Base-by-base conservation (phyloP, 2,888 invertebrate species). In the Morpho achilles region DNA sequence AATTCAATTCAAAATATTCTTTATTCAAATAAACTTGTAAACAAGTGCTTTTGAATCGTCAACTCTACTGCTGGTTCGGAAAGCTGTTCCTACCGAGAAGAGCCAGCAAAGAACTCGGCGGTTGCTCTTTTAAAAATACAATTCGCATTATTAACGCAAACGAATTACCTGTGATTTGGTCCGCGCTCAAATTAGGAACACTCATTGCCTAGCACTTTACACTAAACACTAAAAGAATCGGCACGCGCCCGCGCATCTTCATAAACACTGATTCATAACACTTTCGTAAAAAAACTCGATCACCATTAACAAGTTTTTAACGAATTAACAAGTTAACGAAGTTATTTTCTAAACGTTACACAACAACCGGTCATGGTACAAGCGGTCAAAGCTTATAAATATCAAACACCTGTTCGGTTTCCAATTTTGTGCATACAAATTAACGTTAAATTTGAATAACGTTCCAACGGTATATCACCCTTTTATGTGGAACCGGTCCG, bases 161-260 rank as follows among this genome's bases (percentile, higher is more conserved):
- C 8, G 59, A 60, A 43, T 48, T 64, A 90, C 89, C 89, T 86
- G 85, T 85, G 63, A 89, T 84, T 79, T 87, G 85, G 72, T 82
- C 85, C 66, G 77, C 80, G 67, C 81, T 88, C 70, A 90, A 82
- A 83, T 90, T 89, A 52, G 90, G 90, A 66, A 90, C 89, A 79
- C 89, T 89, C 86, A 89, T 86, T 63, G 69, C 61, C 74, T 78
- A 67, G 70, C 74, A 79, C 77, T 68, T 69, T 67, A 63, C 66
- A 68, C 70, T 60, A 61, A 67, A 67, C 68, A 69, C 69, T 67
- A 68, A 66, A 68, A 67, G 68, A 73, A 69, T 72, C 66, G 66
- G 74, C 69, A 73, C 65, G 68, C 79, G 69, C 75, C 62, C 65
- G 71, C 79, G 76, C 80, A 82, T 80, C 79, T 8, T 69, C 70